Evolutionary conservation across 35 echinoderm and acorn worm species (phyloP), one percentile per base, ranked within the genome.

Genomic region (Acanthaster planci): DNA sequence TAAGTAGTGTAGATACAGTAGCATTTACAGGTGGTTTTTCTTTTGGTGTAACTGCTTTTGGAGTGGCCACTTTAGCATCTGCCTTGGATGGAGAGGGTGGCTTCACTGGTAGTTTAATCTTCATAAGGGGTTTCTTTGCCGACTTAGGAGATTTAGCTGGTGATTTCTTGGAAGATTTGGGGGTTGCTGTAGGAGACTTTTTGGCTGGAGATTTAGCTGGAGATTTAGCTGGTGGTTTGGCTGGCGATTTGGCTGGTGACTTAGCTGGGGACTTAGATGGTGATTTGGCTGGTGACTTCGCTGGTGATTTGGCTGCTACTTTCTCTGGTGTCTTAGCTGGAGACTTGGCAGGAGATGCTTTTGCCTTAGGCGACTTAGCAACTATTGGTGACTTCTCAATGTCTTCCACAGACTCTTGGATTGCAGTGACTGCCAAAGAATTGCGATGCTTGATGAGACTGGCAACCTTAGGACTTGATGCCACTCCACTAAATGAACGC

Each of bases 381-480:
- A 27, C 26, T 5, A 21, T 78, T 26, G 84, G 86, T 16, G 80
- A 91, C 30, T 89, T 92, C 44, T 77, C 77, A 42, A 40, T 42
- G 38, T 92, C 90, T 76, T 95, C 93, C 37, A 68, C 51, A 52
- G 91, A 91, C 21, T 83, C 76, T 36, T 77, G 55, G 37, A 89
- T 78, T 30, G 79, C 67, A 37, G 59, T 56, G 19, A 82, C 39
- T 31, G 83, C 85, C 18, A 97, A n/a, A 51, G 94, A 97, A 29
- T 57, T 58, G 15, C 96, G 80, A 16, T 91, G 89, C 54, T 82
- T 87, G 76, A 91, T 87, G 52, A 59, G 78, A 51, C 85, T 35
- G 76, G 54, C 67, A 30, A 47, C 77, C 37, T 34, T 88, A 16
- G 90, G 84, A 51, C 85, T 85, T 32, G 79, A 55, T 55, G 51